These are phyloP conservation scores for Corynorhinus townsendii DNA, from an alignment of 2,113 vertebrate species.

Conservation along the genomic window DNA sequence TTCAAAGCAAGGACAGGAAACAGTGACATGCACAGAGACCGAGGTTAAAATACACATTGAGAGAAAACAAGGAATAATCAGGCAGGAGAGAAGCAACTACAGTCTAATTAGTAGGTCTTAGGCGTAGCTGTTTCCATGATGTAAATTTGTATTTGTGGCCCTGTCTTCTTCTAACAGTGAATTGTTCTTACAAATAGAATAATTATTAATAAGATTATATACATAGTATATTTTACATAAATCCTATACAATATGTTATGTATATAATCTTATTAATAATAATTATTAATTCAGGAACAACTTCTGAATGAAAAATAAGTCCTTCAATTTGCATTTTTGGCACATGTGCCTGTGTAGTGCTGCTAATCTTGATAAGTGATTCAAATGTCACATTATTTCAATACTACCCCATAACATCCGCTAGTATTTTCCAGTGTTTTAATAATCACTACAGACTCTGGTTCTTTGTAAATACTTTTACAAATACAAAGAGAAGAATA, in stretches of 20 bases:
- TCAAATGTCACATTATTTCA: background rate
- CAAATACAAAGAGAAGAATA: background rate
- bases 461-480: background rate
- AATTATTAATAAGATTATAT: background rate
- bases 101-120: too few species aligned
- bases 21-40: background rate
- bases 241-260: background rate
- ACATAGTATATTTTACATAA: background rate
- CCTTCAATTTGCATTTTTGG: background rate
- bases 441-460: background rate
- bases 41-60: background rate
- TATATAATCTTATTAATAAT: too few species aligned
- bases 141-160: background rate
- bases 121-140: background rate
- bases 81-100: background rate
- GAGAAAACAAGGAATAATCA: background rate
- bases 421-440: background rate
- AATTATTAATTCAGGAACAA: background rate
- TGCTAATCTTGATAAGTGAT: background rate
- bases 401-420: background rate
- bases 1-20: background rate
- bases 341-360: background rate
- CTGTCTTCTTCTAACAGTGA: background rate
- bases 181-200: background rate
- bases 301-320: background rate